Base-by-base conservation (phyloP, 2,888 invertebrate genomes). In the Pristionchus japonicus region DNA sequence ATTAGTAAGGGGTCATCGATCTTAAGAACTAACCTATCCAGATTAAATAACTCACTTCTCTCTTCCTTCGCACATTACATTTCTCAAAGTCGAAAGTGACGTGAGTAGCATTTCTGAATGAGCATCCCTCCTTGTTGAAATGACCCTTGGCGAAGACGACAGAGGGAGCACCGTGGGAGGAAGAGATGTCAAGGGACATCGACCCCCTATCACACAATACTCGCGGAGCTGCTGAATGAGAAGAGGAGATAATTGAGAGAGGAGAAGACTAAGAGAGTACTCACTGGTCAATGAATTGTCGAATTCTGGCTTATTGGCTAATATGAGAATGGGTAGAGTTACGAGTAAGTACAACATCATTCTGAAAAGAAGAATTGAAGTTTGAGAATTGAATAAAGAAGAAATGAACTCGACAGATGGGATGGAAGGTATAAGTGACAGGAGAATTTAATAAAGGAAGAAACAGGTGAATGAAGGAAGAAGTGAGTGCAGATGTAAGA, bases 91-190 rank as follows among this genome's bases (percentile, higher is more conserved):
- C 91, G 88, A 94, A 93, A 49, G 92, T 92, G 67, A 92, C 90
- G 83, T 91, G 89, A 82, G 91, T 89, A 80, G 90, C 88, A 88
- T 92, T 92, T 27, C 90, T 89, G 89, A 91, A 92, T 64, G 91
- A 91, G 88, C 92, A 92, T 61, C 90, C 91, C 61, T 92, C 92
- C 91, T 92, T 92, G 83, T 89, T 86, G 89, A 90, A 92, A 83
- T 93, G 92, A 74, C 93, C 93, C 89, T 93, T 93, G 15, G 93
- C 94, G 88, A 93, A 94, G 40, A 94, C 91, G 85, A 92, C 91
- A 20, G 93, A 92, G 13, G 94, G 93, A 31, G 90, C 89, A 40
- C 89, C 90, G 52, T 91, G 89, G 23, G 88, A 61, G 3, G 92
- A 90, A 27, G 88, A 87, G 49, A 94, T 93, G 40, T 90, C 90